Percentiles rank a stretch among this genome's conserved stretches.
These are phyloP conservation scores for Peromyscus nudipes DNA, from an alignment of 2,797 vertebrate genomes.

Conservation along the genomic window DNA sequence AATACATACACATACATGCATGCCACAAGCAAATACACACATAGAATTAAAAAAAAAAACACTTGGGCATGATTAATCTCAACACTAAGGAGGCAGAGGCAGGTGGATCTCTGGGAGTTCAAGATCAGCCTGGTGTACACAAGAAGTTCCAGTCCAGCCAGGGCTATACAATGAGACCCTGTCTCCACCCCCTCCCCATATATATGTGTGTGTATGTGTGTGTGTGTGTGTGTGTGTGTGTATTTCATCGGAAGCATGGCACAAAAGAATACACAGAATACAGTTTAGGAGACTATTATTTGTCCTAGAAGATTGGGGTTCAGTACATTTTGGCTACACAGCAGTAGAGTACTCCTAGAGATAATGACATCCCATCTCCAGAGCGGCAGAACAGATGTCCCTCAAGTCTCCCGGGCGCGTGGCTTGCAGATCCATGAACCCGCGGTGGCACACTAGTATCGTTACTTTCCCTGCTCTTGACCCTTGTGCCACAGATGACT, in stretches of 20 bases:
- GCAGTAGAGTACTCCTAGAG: background rate
- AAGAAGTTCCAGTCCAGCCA: background rate
- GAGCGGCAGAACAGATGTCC: background rate
- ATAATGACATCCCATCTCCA: background rate
- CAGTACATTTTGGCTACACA: background rate
- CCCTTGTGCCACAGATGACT: conserved; percentile 15
- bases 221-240: too few species aligned
- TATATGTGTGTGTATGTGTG: too few species aligned
- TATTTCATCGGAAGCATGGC: background rate
- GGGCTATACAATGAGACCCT: background rate
- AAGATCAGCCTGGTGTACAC: background rate
- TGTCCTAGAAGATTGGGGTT: background rate
- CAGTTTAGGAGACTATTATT: background rate
- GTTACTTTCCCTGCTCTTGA: background rate
- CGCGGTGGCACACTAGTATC: background rate
- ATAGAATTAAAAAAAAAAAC: background rate
- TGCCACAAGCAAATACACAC: background rate
- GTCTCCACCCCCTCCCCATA: background rate
- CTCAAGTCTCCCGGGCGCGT: background rate
- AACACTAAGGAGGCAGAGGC: background rate
- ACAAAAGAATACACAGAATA: background rate
- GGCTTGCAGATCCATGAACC: background rate
- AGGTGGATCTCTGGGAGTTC: background rate
- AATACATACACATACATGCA: background rate
- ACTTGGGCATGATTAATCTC: background rate